These are phyloP conservation scores for Neuroterus valhalla DNA, from an alignment of 1,140 invertebrate genomes.

Conservation along the genomic window DNA sequence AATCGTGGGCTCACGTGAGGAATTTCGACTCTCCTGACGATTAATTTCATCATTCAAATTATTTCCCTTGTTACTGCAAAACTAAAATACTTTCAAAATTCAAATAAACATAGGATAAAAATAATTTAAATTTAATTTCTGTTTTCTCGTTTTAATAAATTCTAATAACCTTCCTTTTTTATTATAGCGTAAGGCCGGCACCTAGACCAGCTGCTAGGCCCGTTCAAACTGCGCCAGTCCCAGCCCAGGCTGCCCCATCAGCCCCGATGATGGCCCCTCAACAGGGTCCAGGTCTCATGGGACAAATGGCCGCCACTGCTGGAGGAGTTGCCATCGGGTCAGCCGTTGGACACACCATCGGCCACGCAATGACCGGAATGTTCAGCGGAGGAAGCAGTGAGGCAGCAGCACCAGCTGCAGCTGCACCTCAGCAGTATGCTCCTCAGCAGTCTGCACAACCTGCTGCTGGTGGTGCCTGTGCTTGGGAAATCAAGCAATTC, in stretches of 20 bases:
- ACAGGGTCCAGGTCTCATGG: constrained; percentile 82
- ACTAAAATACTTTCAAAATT: too few species aligned
- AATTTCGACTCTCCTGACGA: too few species aligned
- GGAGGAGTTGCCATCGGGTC: constrained; percentile 93
- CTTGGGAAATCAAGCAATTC: constrained; percentile 94
- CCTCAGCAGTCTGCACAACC: constrained; percentile 71
- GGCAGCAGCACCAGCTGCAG: constrained; percentile 70
- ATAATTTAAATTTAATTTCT: too few species aligned
- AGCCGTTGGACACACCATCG: constrained; percentile 90
- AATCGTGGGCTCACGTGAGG: too few species aligned
- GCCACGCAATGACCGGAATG: constrained; percentile 88
- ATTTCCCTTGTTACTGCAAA: too few species aligned
- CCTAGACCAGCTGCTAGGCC: constrained; percentile 62
- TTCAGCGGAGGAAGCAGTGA: constrained; percentile 83
- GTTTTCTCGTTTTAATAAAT: constrained; percentile 52
- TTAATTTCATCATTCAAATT: too few species aligned
- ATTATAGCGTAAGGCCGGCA: constrained; percentile 66
- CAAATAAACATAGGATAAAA: too few species aligned
- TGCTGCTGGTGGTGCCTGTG: constrained; percentile 81
- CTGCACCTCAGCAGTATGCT: constrained; percentile 60
- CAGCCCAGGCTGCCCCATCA: constrained; percentile 68
- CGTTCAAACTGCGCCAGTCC: constrained; percentile 74
- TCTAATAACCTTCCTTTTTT: constrained; percentile 13
- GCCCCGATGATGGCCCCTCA: constrained; percentile 77
- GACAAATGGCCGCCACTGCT: constrained; percentile 93